Evolutionary conservation across 2,797 vertebrate genomes (phyloP), one percentile per base, ranked within the genome.

Genomic region (Syndactyla subalaris): DNA sequence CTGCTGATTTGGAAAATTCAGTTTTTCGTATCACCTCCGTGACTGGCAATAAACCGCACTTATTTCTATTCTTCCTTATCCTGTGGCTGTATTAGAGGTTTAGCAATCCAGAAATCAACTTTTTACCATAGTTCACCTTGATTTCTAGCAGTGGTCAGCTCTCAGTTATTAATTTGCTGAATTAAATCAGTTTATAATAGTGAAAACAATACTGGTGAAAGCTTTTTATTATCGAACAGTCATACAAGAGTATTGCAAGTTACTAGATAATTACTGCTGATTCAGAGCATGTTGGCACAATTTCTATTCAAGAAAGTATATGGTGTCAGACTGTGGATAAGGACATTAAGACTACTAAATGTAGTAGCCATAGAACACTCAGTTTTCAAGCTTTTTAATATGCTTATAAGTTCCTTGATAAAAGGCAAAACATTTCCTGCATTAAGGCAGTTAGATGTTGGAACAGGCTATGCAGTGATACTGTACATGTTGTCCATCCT

Each of bases 1-100:
- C 61, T 93, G 32, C 71, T 93, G 57, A 36, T 88, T 93, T 96
- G 82, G 81, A 93, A 93, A 83, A 83, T 79, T 41, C 63, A 41
- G 11, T 86, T 86, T 18, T 92, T 65, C 10, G 58, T 55, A 38
- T 52, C 41, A 41, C 21, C 55, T 77, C 68, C 0, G 0, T 49
- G 49, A 57, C 54, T 89, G 46, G 22, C 49, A 78, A 3, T 71
- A 91, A 84, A 54, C 27, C 3, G 0, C 16, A 30, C 20, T 71
- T 77, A 20, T 23, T 89, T 93, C 0, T 12, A 26, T 59, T 34
- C 52, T 82, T 87, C 45, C 38, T 49, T 89, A 68, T 61, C 62
- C 46, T 45, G 22, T 71, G 36, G 10, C 55, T 85, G 23, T 78
- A 45, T 66, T 2, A 1, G 45, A 58, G 36, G 26, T 62, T 91